A percentile compares a stretch with the other conserved stretches of the same genome.
These are phyloP conservation scores for Diogma glabrata DNA, from an alignment of 2,888 invertebrate genomes.

Conservation along the genomic window DNA sequence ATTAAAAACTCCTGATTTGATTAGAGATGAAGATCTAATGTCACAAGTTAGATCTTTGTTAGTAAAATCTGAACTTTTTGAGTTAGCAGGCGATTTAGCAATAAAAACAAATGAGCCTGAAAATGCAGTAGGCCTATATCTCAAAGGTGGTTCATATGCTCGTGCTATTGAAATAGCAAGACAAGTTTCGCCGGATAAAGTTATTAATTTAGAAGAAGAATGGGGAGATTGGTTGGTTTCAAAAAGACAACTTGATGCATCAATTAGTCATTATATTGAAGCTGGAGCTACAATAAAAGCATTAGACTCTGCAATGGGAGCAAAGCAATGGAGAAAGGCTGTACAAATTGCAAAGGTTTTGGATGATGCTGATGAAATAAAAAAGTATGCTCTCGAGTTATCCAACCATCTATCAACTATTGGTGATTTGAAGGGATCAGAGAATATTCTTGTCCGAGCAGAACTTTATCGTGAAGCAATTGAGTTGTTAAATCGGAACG, in stretches of 20 bases:
- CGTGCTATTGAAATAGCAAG: constrained; percentile 84
- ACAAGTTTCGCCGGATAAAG: constrained; percentile 61
- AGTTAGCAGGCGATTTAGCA: constrained; percentile 68
- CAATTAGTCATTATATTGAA: constrained; percentile 96
- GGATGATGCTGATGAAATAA: constrained; percentile 67
- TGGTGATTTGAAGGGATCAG: constrained; percentile 73
- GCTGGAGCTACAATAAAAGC: constrained; percentile 82
- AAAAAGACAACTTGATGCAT: constrained; percentile 84
- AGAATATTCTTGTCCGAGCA: constrained; percentile 70
- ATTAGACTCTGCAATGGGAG: constrained; percentile 80
- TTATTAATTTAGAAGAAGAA: constrained; percentile 79
- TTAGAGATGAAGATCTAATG: constrained; percentile 63
- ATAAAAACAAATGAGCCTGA: constrained; percentile 47
- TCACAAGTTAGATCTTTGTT: constrained; percentile 45
- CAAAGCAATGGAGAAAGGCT: constrained; percentile 91
- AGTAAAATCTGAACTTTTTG: constrained; percentile 51
- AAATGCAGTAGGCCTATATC: constrained; percentile 40
- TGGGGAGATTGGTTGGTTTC: constrained; percentile 86
- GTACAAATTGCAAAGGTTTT: constrained; percentile 64
- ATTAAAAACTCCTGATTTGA: constrained; percentile 49
- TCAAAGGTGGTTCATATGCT: constrained; percentile 56
- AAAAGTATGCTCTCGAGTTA: constrained; percentile 74
- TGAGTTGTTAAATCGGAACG: constrained; percentile 74
- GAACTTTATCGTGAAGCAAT: constrained; percentile 78
- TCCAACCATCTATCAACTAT: constrained; percentile 71